These are phyloP conservation scores for Sarcophaga caerulescens DNA, from an alignment of 2,888 invertebrate genomes.

Conservation along the genomic window DNA sequence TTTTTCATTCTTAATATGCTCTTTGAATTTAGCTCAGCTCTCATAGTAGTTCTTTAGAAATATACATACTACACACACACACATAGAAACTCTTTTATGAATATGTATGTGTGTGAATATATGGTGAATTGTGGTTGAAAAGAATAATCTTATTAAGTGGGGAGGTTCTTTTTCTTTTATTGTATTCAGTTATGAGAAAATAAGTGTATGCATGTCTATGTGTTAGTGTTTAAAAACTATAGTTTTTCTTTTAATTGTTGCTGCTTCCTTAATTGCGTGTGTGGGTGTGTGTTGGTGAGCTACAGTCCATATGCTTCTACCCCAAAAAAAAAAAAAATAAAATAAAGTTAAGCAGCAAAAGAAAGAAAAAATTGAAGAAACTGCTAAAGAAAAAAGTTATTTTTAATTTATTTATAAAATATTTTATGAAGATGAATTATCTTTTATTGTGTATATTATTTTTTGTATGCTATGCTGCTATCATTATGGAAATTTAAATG, in stretches of 20 bases:
- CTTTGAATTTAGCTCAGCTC: not conserved
- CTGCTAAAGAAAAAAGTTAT: conserved; percentile 4
- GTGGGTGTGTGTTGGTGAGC: not conserved
- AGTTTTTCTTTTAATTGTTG: not conserved
- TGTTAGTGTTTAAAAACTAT: not conserved
- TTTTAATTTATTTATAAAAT: conserved; percentile 45
- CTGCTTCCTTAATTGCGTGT: not conserved
- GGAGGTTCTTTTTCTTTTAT: not conserved
- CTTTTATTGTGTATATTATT: conserved; percentile 1
- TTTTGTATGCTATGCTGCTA: not conserved
- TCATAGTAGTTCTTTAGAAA: not conserved
- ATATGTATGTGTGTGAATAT: not conserved
- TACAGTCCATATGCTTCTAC: conserved; percentile 2
- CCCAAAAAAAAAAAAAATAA: conserved; percentile 51
- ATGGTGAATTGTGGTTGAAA: not conserved
- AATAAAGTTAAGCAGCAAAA: conserved; percentile 47
- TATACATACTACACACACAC: too few relatives aligned
- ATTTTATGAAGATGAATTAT: conserved; percentile 52
- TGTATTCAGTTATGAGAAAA: not conserved
- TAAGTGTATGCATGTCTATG: not conserved
- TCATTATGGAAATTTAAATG: not conserved
- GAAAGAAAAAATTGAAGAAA: conserved; percentile 29
- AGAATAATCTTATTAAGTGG: not conserved
- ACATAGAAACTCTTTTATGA: too few relatives aligned
- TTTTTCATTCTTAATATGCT: not conserved